These are phyloP conservation scores for Amblyraja radiata DNA, from an alignment of 2,797 vertebrate genomes.

Conservation along the genomic window DNA sequence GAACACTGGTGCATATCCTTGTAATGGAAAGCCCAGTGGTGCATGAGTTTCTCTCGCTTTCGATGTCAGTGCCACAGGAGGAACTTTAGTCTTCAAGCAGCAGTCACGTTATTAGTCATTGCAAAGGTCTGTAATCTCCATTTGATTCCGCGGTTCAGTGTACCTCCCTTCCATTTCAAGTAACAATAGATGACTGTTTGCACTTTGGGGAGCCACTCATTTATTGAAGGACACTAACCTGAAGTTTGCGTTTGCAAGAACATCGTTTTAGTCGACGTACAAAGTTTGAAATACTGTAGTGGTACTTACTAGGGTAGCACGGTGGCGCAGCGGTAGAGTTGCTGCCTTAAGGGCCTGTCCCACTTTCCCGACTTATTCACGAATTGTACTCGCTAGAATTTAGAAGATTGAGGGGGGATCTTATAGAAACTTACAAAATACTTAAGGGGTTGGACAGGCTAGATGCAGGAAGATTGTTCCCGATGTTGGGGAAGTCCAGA, in stretches of 20 bases:
- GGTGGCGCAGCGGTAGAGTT: no score
- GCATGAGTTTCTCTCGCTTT: constrained; percentile 7
- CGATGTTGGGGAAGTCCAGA: no score
- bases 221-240: background rate
- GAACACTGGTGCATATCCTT: constrained; percentile 6
- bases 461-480: no score
- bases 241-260: background rate
- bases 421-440: no score
- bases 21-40: background rate
- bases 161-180: background rate
- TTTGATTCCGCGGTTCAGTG: background rate
- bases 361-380: no score
- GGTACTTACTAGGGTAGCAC: no score
- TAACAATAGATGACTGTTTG: background rate
- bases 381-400: no score
- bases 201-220: background rate
- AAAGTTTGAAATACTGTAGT: no score
- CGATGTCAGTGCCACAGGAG: background rate
- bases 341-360: no score
- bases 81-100: constrained; percentile 22
- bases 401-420: no score
- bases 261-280: background rate
- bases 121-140: background rate
- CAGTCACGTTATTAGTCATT: constrained; percentile 12
- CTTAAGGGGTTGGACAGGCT: no score